Evolutionary conservation across 1,140 invertebrate species (phyloP), one percentile per base, ranked within the genome.

Genomic region (Papilio helenus): DNA sequence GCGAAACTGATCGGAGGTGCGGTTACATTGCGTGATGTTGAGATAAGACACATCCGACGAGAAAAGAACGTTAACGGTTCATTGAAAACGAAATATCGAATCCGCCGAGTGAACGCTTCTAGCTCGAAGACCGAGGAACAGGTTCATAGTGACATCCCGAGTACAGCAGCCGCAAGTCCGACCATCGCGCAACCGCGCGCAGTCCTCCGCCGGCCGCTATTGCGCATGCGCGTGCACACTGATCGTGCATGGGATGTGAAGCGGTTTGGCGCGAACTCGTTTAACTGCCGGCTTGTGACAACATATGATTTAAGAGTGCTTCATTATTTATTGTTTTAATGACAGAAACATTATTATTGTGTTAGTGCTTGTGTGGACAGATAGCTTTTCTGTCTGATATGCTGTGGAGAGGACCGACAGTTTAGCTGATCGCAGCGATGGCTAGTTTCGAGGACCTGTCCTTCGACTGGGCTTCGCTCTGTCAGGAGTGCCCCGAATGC

Each of bases 381-480:
- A 51, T 61, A 80, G 78, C 78, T 79, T 46, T 46, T 46, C 3
- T 49, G 72, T 80, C 80, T 82, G 79, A 82, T 85, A 91, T 93
- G 90, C 86, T 90, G 79, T 65, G 81, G 79, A 84, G 87, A 92
- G 89, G 85, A 91, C 86, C 89, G 81, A 81, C 79, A 73, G 49
- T 78, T 79, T 85, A 81, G 83, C 76, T 61, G 81, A 83, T 81
- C 81, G 80, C 85, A 84, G 82, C 72, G 68, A 95, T 95, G 95
- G 95, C 95, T 83, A 95, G 93, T 82, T 95, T 95, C 85, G 88
- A 94, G 82, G 95, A 95, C 85, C 90, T 95, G 80, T 89, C 95
- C 82, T 95, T 95, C 88, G 95, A 95, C 87, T 95, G 95, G 95
- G 94, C 93, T 83, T 91, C 95, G 84, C 92, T 95, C 44, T 95